Conservation (phyloP, 2,888 invertebrate genomes). For the Rotaria macrura region DNA sequence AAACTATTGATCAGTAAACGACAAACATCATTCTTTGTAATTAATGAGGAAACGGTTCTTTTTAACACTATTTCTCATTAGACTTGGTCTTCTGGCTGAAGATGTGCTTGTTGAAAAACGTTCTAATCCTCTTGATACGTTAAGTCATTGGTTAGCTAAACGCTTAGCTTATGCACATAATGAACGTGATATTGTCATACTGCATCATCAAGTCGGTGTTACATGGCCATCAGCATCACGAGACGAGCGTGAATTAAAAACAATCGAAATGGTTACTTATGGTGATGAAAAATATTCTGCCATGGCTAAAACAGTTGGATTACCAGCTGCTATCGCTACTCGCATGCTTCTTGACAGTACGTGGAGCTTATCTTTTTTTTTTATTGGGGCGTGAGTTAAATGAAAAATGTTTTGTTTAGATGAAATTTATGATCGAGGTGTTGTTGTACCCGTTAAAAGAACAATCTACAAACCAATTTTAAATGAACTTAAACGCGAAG, state of each 20-base stretch:
- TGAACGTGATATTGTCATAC: conserved; percentile 83
- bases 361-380: conserved; percentile 34
- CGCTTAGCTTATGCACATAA: conserved; percentile 36
- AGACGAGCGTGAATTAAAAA: conserved; percentile 62
- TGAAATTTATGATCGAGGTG: conserved; percentile 88
- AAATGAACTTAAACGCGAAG: conserved; percentile 71
- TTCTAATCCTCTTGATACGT: conserved; percentile 74
- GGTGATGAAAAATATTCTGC: conserved; percentile 71
- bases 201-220: conserved; percentile 83
- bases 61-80: conserved; percentile 35
- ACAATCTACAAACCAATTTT: conserved; percentile 83
- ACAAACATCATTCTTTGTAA: too few relatives aligned
- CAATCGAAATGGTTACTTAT: conserved; percentile 66
- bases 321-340: conserved; percentile 83
- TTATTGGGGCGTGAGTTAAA: background rate
- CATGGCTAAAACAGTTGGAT: conserved; percentile 86
- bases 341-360: conserved; percentile 92
- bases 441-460: conserved; percentile 76
- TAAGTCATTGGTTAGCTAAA: conserved; percentile 70
- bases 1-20: conserved; percentile 62
- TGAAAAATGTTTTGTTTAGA: conserved; percentile 54
- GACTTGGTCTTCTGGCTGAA: conserved; percentile 67
- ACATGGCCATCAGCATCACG: conserved; percentile 70
- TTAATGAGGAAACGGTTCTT: background rate
- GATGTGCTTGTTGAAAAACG: conserved; percentile 72